Evolutionary conservation across 2,113 vertebrate species (phyloP).

Genomic region (Rissa tridactyla): DNA sequence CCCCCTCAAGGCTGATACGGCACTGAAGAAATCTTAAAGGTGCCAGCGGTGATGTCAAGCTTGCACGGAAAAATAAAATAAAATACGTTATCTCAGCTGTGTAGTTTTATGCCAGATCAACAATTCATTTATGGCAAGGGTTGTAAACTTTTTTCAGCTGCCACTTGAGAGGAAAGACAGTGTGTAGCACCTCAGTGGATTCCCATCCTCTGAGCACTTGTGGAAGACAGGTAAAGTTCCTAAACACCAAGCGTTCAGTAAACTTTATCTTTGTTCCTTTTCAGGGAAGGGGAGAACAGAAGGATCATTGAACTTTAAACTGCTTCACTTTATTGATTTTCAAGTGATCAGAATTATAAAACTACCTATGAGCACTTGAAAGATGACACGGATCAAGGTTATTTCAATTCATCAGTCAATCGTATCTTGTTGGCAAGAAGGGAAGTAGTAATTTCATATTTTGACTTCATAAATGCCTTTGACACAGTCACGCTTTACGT

Average conservation of each 20-base stretch:
- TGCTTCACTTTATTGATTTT: not conserved
- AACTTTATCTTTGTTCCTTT: not conserved
- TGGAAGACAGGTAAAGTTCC: not conserved
- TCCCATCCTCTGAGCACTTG: not conserved
- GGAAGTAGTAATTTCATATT: not conserved
- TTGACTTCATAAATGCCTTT: not conserved
- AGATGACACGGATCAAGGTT: not conserved
- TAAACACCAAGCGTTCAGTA: not conserved
- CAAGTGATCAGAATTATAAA: not conserved
- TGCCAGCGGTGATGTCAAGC: not conserved
- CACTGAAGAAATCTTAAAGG: not conserved
- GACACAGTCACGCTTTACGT: not conserved
- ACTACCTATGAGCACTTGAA: not conserved
- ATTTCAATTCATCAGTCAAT: not conserved
- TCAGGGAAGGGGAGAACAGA: not conserved
- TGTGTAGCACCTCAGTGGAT: not conserved
- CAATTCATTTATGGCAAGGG: not conserved
- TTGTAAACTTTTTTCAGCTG: not conserved
- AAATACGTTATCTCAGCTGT: not conserved
- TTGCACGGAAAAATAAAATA: not conserved
- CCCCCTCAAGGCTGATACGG: not conserved
- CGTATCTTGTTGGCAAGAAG: not conserved
- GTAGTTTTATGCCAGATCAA: not conserved
- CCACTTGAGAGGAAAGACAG: not conserved
- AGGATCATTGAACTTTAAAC: not conserved